Evolutionary conservation across 2,888 invertebrate species (phyloP).

Genomic region (Dorcus hopei): DNA sequence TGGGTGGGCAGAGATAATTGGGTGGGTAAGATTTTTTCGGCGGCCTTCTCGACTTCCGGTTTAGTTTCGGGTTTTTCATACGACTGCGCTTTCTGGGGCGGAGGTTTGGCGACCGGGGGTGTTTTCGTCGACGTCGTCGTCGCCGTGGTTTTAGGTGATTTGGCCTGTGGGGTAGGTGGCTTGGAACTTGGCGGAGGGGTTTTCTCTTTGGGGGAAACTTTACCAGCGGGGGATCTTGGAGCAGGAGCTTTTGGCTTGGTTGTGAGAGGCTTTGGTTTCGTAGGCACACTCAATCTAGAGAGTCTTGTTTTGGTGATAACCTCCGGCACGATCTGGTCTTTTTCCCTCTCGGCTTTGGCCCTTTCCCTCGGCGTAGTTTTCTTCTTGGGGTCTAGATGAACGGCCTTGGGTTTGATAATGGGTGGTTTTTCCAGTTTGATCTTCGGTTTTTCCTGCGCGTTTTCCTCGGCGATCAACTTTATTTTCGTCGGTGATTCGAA

Average conservation of each 20-base stretch:
- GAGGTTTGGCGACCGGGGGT: constrained; percentile 12
- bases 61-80: constrained; percentile 42
- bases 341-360: constrained; percentile 38
- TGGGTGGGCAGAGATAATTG: constrained; percentile 46
- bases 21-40: constrained; percentile 39
- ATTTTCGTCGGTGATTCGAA: constrained; percentile 16
- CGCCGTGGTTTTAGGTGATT: constrained; percentile 21
- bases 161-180: constrained; percentile 8
- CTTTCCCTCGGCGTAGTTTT: constrained; percentile 14
- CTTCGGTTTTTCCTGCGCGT: not conserved
- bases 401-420: not conserved
- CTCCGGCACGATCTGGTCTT: constrained; percentile 49
- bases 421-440: constrained; percentile 8
- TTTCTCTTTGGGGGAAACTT: constrained; percentile 14
- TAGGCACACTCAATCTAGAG: constrained; percentile 17
- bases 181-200: not conserved
- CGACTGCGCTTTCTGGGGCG: constrained; percentile 51
- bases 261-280: constrained; percentile 16
- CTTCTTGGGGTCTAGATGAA: not conserved
- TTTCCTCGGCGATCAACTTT: not conserved
- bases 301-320: constrained; percentile 30
- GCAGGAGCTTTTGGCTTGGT: constrained; percentile 18
- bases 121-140: constrained; percentile 35
- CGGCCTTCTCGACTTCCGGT: constrained; percentile 7
- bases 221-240: constrained; percentile 2